These are phyloP conservation scores for Tachina fera DNA, from an alignment of 2,888 invertebrate species.

Conservation along the genomic window DNA sequence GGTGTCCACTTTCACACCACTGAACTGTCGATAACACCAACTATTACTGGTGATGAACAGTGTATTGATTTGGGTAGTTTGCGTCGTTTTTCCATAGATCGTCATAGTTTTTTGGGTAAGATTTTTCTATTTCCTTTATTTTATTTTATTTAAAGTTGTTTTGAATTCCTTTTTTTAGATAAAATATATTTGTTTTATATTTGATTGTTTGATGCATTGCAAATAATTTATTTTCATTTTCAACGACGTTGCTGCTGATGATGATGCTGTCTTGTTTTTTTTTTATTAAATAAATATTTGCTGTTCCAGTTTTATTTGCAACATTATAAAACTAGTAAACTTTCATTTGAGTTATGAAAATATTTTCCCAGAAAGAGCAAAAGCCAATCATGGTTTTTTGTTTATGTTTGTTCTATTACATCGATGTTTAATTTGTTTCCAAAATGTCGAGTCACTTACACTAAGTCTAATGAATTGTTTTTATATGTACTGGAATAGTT, in stretches of 20 bases:
- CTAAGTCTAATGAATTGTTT: slow-evolving; percentile 14
- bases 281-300: slow-evolving; percentile 24
- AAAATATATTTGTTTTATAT: neutral
- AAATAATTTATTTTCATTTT: slow-evolving; percentile 36
- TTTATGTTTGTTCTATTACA: neutral
- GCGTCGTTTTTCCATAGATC: slow-evolving; percentile 82
- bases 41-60: slow-evolving; percentile 80
- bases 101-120: slow-evolving; percentile 83
- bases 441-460: neutral
- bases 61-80: slow-evolving; percentile 82
- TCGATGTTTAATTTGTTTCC: neutral
- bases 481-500: neutral
- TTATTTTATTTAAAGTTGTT: slow-evolving; percentile 9
- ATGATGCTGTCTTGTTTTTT: neutral
- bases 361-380: too few relatives aligned
- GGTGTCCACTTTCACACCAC: slow-evolving; percentile 79
- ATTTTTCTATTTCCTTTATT: slow-evolving; percentile 70
- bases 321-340: slow-evolving; percentile 26
- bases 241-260: slow-evolving; percentile 10
- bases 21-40: slow-evolving; percentile 81
- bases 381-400: neutral
- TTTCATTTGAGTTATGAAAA: slow-evolving; percentile 5
- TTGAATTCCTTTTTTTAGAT: neutral
- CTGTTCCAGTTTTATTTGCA: slow-evolving; percentile 29
- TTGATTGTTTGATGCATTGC: slow-evolving; percentile 4